phyloP scores from a whole-genome alignment of 2,797 vertebrate genomes.

The Cheirogaleus major region DNA sequence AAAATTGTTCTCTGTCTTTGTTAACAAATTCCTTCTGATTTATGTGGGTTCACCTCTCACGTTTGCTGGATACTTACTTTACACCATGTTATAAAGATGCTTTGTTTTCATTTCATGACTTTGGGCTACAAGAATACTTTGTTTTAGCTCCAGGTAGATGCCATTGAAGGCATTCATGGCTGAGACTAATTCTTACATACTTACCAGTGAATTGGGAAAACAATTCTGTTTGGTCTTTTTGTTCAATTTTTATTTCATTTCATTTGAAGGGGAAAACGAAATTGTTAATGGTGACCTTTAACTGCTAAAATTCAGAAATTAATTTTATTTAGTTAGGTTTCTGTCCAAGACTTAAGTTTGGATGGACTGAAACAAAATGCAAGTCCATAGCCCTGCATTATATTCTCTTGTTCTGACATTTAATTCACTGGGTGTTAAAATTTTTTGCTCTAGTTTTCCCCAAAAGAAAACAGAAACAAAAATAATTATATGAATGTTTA shows the following conservation, averaged over 20 bases:
- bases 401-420: neutral
- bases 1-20: slow-evolving; percentile 90
- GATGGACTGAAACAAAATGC: neutral
- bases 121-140: slow-evolving; percentile 91
- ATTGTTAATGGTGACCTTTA: slow-evolving; percentile 55
- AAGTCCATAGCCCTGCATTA: neutral
- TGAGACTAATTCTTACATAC: slow-evolving; percentile 63
- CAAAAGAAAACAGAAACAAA: slow-evolving; percentile 42
- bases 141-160: slow-evolving; percentile 95
- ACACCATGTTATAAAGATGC: slow-evolving; percentile 84
- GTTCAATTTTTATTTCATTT: slow-evolving; percentile 33
- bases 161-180: slow-evolving; percentile 77
- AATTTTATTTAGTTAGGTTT: slow-evolving; percentile 48
- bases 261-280: slow-evolving; percentile 47
- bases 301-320: slow-evolving; percentile 56
- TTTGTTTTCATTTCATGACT: slow-evolving; percentile 87
- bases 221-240: neutral
- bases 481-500: neutral
- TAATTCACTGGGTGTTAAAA: neutral
- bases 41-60: slow-evolving; percentile 87
- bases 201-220: slow-evolving; percentile 33
- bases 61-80: slow-evolving; percentile 89
- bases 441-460: slow-evolving; percentile 58
- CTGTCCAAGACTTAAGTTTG: slow-evolving; percentile 26
- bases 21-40: slow-evolving; percentile 89